phyloP scores from a whole-genome alignment of 2,113 vertebrate genomes.

The Opisthocomus hoazin region DNA sequence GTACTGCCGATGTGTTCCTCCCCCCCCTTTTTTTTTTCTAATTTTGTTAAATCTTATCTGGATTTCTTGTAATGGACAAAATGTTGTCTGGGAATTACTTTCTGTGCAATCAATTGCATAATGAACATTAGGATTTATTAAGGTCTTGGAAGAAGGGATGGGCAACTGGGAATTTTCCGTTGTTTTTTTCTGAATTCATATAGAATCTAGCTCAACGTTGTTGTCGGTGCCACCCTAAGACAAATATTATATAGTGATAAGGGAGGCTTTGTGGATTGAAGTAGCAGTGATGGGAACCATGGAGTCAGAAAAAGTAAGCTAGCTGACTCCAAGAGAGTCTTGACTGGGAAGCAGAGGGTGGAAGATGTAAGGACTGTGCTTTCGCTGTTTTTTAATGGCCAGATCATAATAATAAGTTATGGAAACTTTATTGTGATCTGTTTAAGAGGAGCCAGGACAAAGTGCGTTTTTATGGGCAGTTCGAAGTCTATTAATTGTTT shows the following conservation, averaged over 20 bases:
- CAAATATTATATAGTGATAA: background rate
- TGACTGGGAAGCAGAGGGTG: background rate
- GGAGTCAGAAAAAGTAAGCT: background rate
- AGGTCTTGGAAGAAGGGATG: background rate
- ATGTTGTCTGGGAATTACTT: background rate
- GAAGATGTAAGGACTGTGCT: background rate
- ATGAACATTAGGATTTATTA: background rate
- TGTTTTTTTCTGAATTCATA: background rate
- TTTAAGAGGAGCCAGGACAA: background rate
- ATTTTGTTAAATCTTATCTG: background rate
- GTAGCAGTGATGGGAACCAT: background rate
- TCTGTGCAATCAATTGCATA: background rate
- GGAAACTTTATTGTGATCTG: background rate
- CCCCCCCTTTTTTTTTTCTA: accelerated
- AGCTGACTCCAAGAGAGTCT: background rate
- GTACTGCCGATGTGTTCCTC: accelerated
- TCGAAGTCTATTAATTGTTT: background rate
- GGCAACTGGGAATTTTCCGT: background rate
- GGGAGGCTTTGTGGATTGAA: background rate
- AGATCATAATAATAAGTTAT: background rate
- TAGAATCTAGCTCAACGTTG: background rate
- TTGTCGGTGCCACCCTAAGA: background rate
- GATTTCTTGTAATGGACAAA: background rate
- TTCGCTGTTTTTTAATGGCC: background rate
- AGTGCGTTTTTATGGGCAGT: background rate